Evolutionary conservation across 2,797 vertebrate species (phyloP).

Genomic region (Gymnoscopelus braueri): DNA sequence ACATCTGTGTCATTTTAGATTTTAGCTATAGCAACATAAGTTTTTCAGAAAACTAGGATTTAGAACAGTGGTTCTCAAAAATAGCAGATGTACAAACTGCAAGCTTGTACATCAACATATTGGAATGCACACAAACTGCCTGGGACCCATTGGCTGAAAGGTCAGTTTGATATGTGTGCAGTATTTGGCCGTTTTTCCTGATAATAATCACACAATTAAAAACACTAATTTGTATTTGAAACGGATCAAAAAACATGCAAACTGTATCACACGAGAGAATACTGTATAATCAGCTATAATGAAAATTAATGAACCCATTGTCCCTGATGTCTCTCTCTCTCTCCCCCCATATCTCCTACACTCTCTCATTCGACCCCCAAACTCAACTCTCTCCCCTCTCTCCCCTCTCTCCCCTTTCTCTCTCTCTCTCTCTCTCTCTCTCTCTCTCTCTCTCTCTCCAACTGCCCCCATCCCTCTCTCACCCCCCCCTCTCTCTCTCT

Average conservation of each 20-base stretch:
- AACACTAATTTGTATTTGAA: background rate
- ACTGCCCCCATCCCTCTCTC: too few species aligned
- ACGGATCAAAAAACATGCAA: background rate
- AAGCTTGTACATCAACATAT: too few species aligned
- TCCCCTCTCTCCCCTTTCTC: background rate
- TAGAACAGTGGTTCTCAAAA: too few species aligned
- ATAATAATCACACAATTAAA: background rate
- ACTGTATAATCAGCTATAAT: background rate
- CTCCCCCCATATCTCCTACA: too few species aligned
- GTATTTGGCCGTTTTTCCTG: background rate
- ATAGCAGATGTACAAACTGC: too few species aligned
- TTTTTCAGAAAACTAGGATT: too few species aligned
- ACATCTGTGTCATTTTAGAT: too few species aligned
- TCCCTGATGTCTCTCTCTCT: background rate
- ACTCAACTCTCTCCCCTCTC: too few species aligned
- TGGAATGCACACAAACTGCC: too few species aligned
- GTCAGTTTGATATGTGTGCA: background rate
- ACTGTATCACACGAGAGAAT: background rate
- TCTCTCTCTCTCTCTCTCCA: background rate
- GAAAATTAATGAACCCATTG: constrained; percentile 3
- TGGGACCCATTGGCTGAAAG: too few species aligned
- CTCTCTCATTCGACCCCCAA: background rate
- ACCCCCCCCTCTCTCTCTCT: background rate
- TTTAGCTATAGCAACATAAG: too few species aligned
- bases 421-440: background rate